Base-by-base conservation (phyloP, 2,113 vertebrate genomes). In the Donacobius atricapilla region DNA sequence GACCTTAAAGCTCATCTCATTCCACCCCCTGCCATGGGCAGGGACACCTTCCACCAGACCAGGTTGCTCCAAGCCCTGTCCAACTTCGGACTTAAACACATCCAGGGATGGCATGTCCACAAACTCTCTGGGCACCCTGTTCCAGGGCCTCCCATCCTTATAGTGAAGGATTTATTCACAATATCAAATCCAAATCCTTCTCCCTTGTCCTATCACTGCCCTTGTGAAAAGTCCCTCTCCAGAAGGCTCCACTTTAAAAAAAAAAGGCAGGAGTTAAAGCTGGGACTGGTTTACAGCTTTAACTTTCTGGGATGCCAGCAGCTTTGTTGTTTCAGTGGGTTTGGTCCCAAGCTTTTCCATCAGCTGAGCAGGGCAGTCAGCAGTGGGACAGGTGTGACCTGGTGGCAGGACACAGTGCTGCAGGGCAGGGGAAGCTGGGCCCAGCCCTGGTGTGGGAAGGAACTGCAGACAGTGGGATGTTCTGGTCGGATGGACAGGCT, bases 381-480 rank as follows among this genome's bases (percentile, higher is more conserved):
- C 37, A 39, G 3, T 7, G 4, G 54, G 12, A 15, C 14, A 27
- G 37, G 16, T 9, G 44, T 37, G 45, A 25, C 0, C 4, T 1
- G 4, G 61, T 40, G 76, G 16, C 57, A 63, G 58, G 12, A 3
- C 4, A 22, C 13, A 4, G 7, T 8, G 33, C 57, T 57, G 4
- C 0, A 0, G 66, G 73, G 24, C 2, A 39, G 23, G 23, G 15
- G 24, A 31, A 60, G 37, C 35, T 3, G 47, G 51, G 35, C 57
- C 30, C 35, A 39, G 51, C 72, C 47, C 50, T 24, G 2, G 4
- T 8, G 25, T 3, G 13, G n/a, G 78, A 8, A 69, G 45, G 1
- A 4, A 9, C 25, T 35, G 2, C 23, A 31, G 83, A 54, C 28
- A 16, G 1, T 1, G 15, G 53, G 44, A 39, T 56, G 72, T 82